phyloP scores from a whole-genome alignment of 2,888 invertebrate genomes.

The Agrochola litura region DNA sequence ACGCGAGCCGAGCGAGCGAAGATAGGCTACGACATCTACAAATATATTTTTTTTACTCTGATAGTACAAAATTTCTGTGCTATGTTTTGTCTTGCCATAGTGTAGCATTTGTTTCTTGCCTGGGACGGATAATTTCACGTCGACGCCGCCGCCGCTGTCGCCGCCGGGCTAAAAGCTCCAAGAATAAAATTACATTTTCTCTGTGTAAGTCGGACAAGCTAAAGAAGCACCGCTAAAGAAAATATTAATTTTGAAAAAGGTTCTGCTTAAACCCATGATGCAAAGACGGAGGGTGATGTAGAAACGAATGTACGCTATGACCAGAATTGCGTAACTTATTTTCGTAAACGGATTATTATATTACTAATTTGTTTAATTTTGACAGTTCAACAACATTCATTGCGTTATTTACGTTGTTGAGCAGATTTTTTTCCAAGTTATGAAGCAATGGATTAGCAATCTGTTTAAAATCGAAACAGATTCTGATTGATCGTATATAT shows the following conservation, averaged over 20 bases:
- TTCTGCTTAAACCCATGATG: neutral
- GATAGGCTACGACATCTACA: too few relatives aligned
- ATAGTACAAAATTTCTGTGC: too few relatives aligned
- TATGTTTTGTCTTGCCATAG: neutral
- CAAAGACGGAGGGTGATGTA: neutral
- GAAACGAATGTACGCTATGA: neutral
- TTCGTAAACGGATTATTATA: too few relatives aligned
- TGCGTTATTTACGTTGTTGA: too few relatives aligned
- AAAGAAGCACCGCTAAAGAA: constrained; percentile 8
- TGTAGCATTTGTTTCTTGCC: constrained; percentile 12
- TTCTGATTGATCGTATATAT: too few relatives aligned
- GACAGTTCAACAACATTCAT: too few relatives aligned
- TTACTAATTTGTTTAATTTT: too few relatives aligned
- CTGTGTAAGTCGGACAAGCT: constrained; percentile 14
- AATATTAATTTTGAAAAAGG: constrained; percentile 7
- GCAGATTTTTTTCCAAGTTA: too few relatives aligned
- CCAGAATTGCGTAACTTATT: neutral
- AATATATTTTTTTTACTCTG: neutral
- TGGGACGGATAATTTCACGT: constrained; percentile 5
- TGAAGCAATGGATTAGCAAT: too few relatives aligned
- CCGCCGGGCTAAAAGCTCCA: constrained; percentile 22
- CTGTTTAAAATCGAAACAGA: too few relatives aligned
- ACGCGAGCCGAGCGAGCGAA: too few relatives aligned
- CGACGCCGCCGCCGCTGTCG: neutral
- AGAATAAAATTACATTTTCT: constrained; percentile 44